Conservation (phyloP, 2,113 vertebrate genomes). For the Neolamprologus hecqui region DNA sequence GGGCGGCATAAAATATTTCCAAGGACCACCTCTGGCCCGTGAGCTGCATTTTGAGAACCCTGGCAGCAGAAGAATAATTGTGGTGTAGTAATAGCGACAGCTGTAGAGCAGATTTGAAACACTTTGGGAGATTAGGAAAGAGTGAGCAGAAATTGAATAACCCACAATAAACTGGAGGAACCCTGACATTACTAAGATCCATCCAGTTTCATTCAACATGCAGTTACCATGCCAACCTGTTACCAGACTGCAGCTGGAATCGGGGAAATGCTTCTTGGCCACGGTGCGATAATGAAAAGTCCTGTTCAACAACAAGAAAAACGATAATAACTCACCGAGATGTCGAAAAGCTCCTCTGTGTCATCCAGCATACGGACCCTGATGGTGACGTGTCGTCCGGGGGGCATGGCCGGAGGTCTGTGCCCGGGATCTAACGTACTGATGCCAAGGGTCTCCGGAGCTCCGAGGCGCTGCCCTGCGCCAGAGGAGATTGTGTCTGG, state of each 20-base stretch:
- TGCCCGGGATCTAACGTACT: constrained; percentile 92
- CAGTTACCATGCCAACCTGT: constrained; percentile 67
- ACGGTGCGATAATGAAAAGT: constrained; percentile 3
- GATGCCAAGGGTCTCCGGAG: constrained; percentile 88
- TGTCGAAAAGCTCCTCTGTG: constrained; percentile 88
- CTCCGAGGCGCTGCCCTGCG: constrained; percentile 86
- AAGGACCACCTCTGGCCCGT: background rate
- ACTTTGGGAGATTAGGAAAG: background rate
- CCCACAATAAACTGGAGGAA: background rate
- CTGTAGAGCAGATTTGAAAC: background rate
- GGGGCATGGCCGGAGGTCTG: constrained; percentile 80
- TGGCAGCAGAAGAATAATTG: background rate
- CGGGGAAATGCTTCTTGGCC: constrained; percentile 10
- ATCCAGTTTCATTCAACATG: constrained; percentile 31
- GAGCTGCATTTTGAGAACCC: background rate
- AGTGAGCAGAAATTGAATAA: background rate
- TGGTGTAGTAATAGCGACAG: background rate
- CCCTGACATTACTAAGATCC: constrained; percentile 2
- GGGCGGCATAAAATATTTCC: background rate
- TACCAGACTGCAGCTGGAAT: constrained; percentile 32
- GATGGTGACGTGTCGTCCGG: constrained; percentile 84
- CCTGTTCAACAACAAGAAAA: background rate
- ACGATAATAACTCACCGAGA: constrained; percentile 80
- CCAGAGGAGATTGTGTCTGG: constrained; percentile 80
- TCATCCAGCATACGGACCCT: constrained; percentile 95